Percentiles rank a stretch among this genome's conserved stretches.
These are phyloP conservation scores for Athrips mouffetella DNA, from an alignment of 2,888 invertebrate species.

Conservation along the genomic window DNA sequence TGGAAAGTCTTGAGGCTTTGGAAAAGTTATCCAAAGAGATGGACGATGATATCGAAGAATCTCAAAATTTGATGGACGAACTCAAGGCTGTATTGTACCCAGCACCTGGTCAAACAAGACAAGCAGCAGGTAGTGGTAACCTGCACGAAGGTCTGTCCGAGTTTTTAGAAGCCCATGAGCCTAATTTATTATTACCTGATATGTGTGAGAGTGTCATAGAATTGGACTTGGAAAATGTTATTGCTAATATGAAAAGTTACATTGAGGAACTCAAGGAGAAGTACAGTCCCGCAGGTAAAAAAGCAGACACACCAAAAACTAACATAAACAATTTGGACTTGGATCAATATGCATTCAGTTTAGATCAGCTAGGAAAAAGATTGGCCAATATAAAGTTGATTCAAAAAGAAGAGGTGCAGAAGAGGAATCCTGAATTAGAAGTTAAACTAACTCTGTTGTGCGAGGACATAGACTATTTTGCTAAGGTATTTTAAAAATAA, in stretches of 20 bases:
- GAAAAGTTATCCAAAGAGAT: conserved; percentile 57
- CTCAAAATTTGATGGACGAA: conserved; percentile 55
- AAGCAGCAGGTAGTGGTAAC: conserved; percentile 28
- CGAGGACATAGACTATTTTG: conserved; percentile 59
- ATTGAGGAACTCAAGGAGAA: conserved; percentile 56
- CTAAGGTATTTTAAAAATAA: conserved; percentile 40
- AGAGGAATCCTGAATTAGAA: conserved; percentile 51
- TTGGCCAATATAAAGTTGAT: conserved; percentile 49
- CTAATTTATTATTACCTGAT: conserved; percentile 53
- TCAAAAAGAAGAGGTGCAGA: conserved; percentile 35
- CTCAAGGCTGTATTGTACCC: conserved; percentile 52
- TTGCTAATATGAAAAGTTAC: conserved; percentile 52
- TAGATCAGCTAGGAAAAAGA: conserved; percentile 58
- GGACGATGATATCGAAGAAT: conserved; percentile 55
- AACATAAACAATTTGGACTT: conserved; percentile 38
- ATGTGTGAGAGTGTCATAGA: conserved; percentile 46
- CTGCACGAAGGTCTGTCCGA: conserved; percentile 48
- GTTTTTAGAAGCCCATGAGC: conserved; percentile 47
- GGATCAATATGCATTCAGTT: conserved; percentile 49
- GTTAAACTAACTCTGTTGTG: conserved; percentile 50
- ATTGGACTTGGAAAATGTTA: conserved; percentile 50
- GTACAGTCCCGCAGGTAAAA: background rate
- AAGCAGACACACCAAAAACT: conserved; percentile 16
- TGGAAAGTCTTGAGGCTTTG: conserved; percentile 52
- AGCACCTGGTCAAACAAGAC: conserved; percentile 31